phyloP scores from a whole-genome alignment of 2,888 invertebrate species.

The Apeira syringaria region DNA sequence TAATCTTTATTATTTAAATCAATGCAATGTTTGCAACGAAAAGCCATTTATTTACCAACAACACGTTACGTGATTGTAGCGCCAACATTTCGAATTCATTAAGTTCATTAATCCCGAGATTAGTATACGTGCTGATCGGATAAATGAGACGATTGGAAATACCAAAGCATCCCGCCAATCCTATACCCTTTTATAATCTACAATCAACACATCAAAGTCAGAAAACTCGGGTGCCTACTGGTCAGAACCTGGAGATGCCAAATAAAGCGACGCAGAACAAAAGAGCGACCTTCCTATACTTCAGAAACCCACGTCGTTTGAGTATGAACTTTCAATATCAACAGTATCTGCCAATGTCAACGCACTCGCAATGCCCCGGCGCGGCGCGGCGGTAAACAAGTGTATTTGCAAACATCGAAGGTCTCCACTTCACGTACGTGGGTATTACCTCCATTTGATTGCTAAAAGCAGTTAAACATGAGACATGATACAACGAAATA shows the following conservation, averaged over 20 bases:
- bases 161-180: too few relatives aligned
- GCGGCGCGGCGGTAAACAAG: slow-evolving; percentile 8
- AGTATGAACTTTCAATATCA: slow-evolving; percentile 28
- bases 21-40: not conserved
- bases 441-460: too few relatives aligned
- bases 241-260: slow-evolving; percentile 1
- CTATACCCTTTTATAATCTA: too few relatives aligned
- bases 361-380: slow-evolving; percentile 13
- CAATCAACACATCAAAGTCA: too few relatives aligned
- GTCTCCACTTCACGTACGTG: slow-evolving; percentile 11
- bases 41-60: not conserved
- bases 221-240: not conserved
- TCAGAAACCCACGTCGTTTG: slow-evolving; percentile 20
- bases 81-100: slow-evolving; percentile 1
- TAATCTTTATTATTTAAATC: not conserved
- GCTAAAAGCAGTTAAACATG: too few relatives aligned
- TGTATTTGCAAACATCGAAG: slow-evolving; percentile 17
- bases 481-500: too few relatives aligned
- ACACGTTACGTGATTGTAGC: not conserved
- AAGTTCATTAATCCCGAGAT: too few relatives aligned
- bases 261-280: slow-evolving; percentile 7
- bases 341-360: slow-evolving; percentile 27
- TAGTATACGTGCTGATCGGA: too few relatives aligned
- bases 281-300: slow-evolving; percentile 30
- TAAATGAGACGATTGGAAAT: too few relatives aligned